A percentile compares a stretch with the other conserved stretches of the same genome.
Conservation (phyloP, 2,797 vertebrate genomes). For the Lycodopsis pacificus region DNA sequence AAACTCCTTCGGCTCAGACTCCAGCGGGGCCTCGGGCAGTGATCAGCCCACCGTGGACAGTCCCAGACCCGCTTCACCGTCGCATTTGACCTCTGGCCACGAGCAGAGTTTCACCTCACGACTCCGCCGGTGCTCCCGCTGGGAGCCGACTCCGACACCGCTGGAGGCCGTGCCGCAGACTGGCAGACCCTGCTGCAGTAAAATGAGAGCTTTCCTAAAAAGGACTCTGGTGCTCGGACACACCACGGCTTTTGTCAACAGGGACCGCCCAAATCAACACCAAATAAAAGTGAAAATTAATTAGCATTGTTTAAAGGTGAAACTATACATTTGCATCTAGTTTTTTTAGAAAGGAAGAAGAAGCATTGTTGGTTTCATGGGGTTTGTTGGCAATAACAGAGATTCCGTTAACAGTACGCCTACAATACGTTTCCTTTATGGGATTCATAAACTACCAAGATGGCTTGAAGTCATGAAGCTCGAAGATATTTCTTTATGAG, state of each 20-base stretch:
- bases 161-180: neutral
- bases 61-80: too few species aligned
- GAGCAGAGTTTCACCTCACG: too few species aligned
- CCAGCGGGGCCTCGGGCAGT: too few species aligned
- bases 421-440: neutral
- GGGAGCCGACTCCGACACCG: too few species aligned
- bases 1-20: too few species aligned
- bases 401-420: neutral
- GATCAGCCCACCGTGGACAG: too few species aligned
- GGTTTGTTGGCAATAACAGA: slow-evolving; percentile 12
- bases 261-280: too few species aligned
- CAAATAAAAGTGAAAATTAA: neutral
- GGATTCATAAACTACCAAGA: neutral
- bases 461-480: neutral
- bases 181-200: neutral
- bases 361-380: neutral
- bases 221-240: neutral
- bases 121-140: too few species aligned
- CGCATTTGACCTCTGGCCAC: too few species aligned
- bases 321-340: neutral
- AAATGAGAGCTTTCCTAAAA: neutral
- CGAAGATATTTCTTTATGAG: neutral
- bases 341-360: too few species aligned
- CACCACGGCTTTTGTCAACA: too few species aligned
- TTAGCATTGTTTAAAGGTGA: neutral